Percentiles rank a stretch among this genome's conserved stretches.
Conservation (phyloP, 2,888 invertebrate species). For the Pelosia muscerda region DNA sequence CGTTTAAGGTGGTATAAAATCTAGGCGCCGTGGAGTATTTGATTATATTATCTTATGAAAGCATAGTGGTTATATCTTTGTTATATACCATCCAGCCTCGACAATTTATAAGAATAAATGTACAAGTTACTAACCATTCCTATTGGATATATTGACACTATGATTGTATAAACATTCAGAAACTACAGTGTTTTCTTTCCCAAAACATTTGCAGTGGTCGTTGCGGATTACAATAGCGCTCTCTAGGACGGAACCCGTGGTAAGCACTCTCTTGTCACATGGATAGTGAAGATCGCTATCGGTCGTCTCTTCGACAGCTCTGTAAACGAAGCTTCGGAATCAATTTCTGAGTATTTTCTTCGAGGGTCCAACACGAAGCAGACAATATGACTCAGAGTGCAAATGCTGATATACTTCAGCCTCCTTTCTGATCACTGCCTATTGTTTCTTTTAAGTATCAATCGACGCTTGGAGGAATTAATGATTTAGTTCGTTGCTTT, state of each 20-base stretch:
- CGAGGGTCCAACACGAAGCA: constrained; percentile 53
- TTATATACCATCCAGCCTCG: neutral
- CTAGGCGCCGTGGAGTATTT: constrained; percentile 50
- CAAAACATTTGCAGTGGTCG: constrained; percentile 34
- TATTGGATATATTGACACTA: neutral
- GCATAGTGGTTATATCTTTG: constrained; percentile 9
- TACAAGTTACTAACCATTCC: neutral
- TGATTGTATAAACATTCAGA: neutral
- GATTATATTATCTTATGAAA: constrained; percentile 19
- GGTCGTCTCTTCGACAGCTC: constrained; percentile 73
- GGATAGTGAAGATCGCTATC: constrained; percentile 62
- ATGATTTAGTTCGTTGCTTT: neutral
- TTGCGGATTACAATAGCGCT: constrained; percentile 42
- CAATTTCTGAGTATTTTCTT: constrained; percentile 69
- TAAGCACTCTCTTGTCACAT: constrained; percentile 61
- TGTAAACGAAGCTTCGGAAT: constrained; percentile 70
- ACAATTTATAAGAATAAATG: neutral
- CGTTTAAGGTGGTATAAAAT: constrained; percentile 68
- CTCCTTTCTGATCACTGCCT: constrained; percentile 29
- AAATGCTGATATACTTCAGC: constrained; percentile 48
- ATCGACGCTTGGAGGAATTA: neutral
- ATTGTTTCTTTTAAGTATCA: constrained; percentile 36
- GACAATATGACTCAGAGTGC: constrained; percentile 52
- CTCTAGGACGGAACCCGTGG: constrained; percentile 43
- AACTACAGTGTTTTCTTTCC: constrained; percentile 9